Conservation (phyloP, 2,113 vertebrate species). For the Lamprotornis superbus region DNA sequence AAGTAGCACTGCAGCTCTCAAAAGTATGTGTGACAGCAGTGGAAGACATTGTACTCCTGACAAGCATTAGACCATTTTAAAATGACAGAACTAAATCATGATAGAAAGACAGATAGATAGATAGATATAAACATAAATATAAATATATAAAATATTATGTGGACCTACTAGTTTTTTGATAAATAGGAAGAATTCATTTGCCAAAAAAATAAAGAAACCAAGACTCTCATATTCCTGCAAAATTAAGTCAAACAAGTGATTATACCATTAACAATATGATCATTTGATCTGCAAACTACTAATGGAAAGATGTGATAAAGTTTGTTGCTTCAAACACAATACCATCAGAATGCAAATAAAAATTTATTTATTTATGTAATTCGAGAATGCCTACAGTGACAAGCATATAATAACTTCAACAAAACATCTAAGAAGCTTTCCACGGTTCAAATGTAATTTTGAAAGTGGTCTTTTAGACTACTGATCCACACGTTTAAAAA, state of each 20-base stretch:
- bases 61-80: constrained; percentile 71
- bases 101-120: neutral
- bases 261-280: neutral
- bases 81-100: constrained; percentile 70
- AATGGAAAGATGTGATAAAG: neutral
- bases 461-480: neutral
- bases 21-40: constrained; percentile 58
- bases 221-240: constrained; percentile 35
- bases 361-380: neutral
- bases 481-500: neutral
- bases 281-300: neutral
- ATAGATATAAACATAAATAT: neutral
- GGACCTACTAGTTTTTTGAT: constrained; percentile 1
- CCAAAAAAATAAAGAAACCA: constrained; percentile 39
- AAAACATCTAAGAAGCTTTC: neutral
- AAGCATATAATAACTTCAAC: neutral
- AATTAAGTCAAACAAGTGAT: constrained; percentile 40
- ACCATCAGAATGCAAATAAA: neutral
- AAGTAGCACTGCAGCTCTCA: constrained; percentile 33
- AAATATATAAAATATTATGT: neutral
- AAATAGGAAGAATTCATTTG: constrained; percentile 32
- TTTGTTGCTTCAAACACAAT: neutral
- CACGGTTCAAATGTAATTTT: neutral
- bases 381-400: neutral
- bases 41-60: constrained; percentile 45